Evolutionary conservation across 1,140 invertebrate genomes (phyloP).

Genomic region (Sitodiplosis mosellana): DNA sequence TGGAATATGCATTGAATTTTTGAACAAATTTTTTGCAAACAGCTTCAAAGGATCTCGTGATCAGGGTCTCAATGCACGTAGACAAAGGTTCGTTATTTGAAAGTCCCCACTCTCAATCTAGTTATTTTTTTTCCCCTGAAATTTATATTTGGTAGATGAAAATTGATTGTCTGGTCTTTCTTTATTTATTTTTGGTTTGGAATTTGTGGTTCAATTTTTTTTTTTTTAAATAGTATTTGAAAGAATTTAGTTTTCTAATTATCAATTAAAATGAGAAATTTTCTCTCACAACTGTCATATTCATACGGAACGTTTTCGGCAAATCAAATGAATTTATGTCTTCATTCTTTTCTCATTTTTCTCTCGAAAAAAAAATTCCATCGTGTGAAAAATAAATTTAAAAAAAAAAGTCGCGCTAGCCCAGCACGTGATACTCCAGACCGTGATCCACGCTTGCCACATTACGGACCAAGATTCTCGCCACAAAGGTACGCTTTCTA

Average conservation of each 20-base stretch:
- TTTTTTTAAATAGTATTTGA: background rate
- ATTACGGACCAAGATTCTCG: constrained; percentile 73
- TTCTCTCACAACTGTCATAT: too few species aligned
- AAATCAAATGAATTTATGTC: constrained; percentile 8
- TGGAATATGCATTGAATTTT: background rate
- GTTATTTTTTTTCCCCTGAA: too few species aligned
- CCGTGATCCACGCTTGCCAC: constrained; percentile 48
- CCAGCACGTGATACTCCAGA: constrained; percentile 64
- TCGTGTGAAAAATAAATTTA: too few species aligned
- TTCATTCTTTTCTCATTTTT: constrained; percentile 11
- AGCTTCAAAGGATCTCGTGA: constrained; percentile 37
- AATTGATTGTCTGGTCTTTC: background rate
- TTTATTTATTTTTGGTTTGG: too few species aligned
- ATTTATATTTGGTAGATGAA: background rate
- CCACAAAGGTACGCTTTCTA: constrained; percentile 16
- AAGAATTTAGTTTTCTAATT: too few species aligned
- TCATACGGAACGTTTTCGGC: too few species aligned
- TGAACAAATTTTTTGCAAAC: constrained; percentile 12
- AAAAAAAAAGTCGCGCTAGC: constrained; percentile 58
- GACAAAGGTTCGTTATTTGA: constrained; percentile 19
- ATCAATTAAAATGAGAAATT: too few species aligned
- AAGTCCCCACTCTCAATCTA: too few species aligned
- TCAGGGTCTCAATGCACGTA: constrained; percentile 24
- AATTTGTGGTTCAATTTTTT: constrained; percentile 2
- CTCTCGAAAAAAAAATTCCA: background rate